These are phyloP conservation scores for Zaprionus bogoriensis DNA, from an alignment of 2,888 invertebrate genomes.

Conservation along the genomic window DNA sequence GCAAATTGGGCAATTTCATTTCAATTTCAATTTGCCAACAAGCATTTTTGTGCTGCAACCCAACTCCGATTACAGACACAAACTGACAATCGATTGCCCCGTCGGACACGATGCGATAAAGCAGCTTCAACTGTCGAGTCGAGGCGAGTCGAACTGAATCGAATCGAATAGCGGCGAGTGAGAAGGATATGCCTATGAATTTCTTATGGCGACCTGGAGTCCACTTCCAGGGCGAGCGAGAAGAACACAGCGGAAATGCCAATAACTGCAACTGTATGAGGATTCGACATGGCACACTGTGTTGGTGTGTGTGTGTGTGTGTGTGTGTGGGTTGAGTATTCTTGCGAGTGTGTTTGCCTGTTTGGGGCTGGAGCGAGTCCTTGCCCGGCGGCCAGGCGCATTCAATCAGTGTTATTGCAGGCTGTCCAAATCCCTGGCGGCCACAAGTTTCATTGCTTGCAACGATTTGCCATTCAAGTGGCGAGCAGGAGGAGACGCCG, in stretches of 20 bases:
- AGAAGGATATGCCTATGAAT: slow-evolving; percentile 50
- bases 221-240: slow-evolving; percentile 27
- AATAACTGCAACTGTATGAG: slow-evolving; percentile 20
- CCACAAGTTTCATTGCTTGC: slow-evolving; percentile 51
- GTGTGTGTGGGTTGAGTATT: slow-evolving; percentile 8
- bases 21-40: slow-evolving; percentile 28
- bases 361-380: neutral
- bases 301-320: neutral
- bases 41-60: neutral
- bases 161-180: too few relatives aligned
- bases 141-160: too few relatives aligned
- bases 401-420: slow-evolving; percentile 62
- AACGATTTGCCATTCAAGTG: slow-evolving; percentile 53
- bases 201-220: slow-evolving; percentile 50
- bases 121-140: slow-evolving; percentile 34
- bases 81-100: slow-evolving; percentile 30
- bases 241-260: slow-evolving; percentile 43
- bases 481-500: slow-evolving; percentile 19
- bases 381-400: slow-evolving; percentile 36
- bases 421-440: slow-evolving; percentile 57
- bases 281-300: neutral
- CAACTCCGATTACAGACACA: too few relatives aligned
- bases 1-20: slow-evolving; percentile 41
- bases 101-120: slow-evolving; percentile 15
- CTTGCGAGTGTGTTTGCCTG: too few relatives aligned